A percentile compares a stretch with the other conserved stretches of the same genome.
Evolutionary conservation across 1,140 invertebrate genomes (phyloP).

Genomic region (Drosophila mayri): DNA sequence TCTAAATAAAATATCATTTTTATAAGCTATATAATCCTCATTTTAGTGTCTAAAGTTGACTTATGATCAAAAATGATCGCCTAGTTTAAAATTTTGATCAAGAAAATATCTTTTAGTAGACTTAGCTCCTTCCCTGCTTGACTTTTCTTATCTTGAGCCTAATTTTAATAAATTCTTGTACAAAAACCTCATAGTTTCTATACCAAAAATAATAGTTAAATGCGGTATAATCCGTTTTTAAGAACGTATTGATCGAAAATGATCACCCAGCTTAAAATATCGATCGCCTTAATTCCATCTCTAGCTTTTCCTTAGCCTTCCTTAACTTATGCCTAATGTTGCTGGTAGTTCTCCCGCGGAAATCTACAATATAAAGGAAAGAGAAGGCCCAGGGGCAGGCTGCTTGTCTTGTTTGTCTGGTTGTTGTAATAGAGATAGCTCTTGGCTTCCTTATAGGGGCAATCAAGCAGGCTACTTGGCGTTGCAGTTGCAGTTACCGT

Average conservation of each 20-base stretch:
- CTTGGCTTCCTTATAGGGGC: constrained; percentile 80
- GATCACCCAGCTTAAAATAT: background rate
- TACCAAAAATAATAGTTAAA: background rate
- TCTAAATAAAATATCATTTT: too few relatives aligned
- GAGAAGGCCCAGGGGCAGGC: constrained; percentile 27
- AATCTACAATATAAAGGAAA: constrained; percentile 66
- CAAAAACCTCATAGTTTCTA: background rate
- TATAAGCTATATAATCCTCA: too few relatives aligned
- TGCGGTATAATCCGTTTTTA: too few relatives aligned
- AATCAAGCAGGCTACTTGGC: constrained; percentile 74
- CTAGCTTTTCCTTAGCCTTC: constrained; percentile 22
- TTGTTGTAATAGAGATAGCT: constrained; percentile 78
- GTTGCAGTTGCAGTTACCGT: constrained; percentile 79
- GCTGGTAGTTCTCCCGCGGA: constrained; percentile 56
- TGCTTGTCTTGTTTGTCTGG: constrained; percentile 60
- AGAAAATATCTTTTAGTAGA: background rate
- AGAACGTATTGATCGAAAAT: background rate
- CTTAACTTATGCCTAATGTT: constrained; percentile 51
- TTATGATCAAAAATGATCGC: background rate
- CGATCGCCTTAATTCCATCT: constrained; percentile 6
- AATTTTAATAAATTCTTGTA: background rate
- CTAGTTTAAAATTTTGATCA: background rate
- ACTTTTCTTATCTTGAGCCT: background rate
- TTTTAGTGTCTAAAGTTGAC: too few relatives aligned
- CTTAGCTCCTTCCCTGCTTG: too few relatives aligned